Base-by-base conservation (phyloP, 2,888 invertebrate genomes). In the Campoplex nolae region DNA sequence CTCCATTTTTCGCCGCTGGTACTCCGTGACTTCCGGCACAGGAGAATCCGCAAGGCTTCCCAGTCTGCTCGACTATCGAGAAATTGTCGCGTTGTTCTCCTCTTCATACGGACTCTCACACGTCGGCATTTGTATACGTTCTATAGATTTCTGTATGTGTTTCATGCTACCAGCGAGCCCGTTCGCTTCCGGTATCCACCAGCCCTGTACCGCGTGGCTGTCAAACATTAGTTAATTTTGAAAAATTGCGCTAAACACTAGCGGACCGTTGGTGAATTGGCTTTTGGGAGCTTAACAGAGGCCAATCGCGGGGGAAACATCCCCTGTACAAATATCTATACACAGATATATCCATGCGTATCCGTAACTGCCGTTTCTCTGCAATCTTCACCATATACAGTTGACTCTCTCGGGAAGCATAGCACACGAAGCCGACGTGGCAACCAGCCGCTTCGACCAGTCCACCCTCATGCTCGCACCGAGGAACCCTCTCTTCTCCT, bases 211-310 rank as follows among this genome's bases (percentile, higher is more conserved):
- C 83, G 85, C 86, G 78, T 75, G 89, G 85, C 92, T 93, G 94
- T 94, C 93, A 92, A 92, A 92, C 92, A 93, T 93, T 92, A 92
- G 93, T 93, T 93, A 93, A 94, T 94, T 93, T 93, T 93, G 93
- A 93, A 94, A 94, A 94, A 94, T 93, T 92, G 93, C 92, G 88
- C 91, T 92, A 93, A 93, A 93, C 92, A 93, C 91, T 91, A 89
- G 90, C 83, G 90, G 84, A 76, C 83, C 88, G 83, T 90, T 89
- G 88, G 92, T 90, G 92, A 92, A 92, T 92, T 91, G 93, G 92
- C 92, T 92, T 91, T 89, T 90, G 89, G 90, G 88, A 92, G 89
- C 91, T 91, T 89, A 91, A 91, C 92, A 91, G 23, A 23, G 91
- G 91, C 92, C 92, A 93, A 93, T 93, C 92, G 92, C 92, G 92